Evolutionary conservation across 2,113 vertebrate genomes (phyloP), one percentile per base, ranked within the genome.

Genomic region (Xerus inauris): DNA sequence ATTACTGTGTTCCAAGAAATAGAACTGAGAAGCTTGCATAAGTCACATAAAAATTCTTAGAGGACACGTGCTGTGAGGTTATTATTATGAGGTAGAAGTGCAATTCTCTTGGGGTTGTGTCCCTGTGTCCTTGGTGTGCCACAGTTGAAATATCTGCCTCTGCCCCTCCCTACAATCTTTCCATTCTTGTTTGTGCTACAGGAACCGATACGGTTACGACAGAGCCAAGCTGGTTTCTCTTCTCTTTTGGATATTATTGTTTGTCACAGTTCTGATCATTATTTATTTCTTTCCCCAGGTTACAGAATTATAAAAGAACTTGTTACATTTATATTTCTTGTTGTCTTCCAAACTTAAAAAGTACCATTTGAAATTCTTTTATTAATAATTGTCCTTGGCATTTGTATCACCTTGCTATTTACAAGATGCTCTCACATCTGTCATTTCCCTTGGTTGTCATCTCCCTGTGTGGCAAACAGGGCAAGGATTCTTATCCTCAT

Each of bases 201-300:
- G 97, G 97, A 97, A 98, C 97, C 64, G 96, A 97, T 96, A 97
- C 57, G 35, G 22, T 97, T 93, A 94, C 80, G 89, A 84, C 97
- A 93, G 73, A 89, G 85, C 26, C 5, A 30, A 81, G 75, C 92
- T 97, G 96, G 96, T 98, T 98, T 97, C 97, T 97, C 96, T 98
- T 97, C 97, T 97, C 95, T 75, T 97, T 98, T 87, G 92, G 95
- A 76, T 80, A 81, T 84, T 67, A 62, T 93, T 97, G 91, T 97
- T 96, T 96, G 47, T 84, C n/a, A 97, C 79, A 93, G 26, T 83
- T 93, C 93, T 93, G 69, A 91, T 93, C 24, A 42, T 64, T 24
- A 1, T 91, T 64, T 24, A 1, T 91, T 40, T 92, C 87, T 93
- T 86, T 67, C 47, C 65, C 47, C 47, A 69, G 45, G 90, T 89